Conservation (phyloP, 2,113 vertebrate species). For the Ibidorhyncha struthersii region DNA sequence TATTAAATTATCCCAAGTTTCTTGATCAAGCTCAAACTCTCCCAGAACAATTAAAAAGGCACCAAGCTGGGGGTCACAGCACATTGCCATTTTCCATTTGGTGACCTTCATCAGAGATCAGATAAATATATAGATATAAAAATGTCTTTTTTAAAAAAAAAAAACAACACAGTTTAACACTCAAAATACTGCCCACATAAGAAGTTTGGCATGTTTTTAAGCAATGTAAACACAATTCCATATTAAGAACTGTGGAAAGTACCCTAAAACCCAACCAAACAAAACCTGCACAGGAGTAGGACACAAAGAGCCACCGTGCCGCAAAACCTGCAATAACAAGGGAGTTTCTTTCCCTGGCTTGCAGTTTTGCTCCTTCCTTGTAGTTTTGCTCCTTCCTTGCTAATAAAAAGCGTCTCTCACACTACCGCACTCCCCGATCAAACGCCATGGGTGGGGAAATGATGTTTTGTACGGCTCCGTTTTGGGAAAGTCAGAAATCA, state of each 20-base stretch:
- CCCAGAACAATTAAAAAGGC: not conserved
- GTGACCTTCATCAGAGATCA: not conserved
- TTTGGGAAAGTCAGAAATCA: not conserved
- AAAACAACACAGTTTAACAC: not conserved
- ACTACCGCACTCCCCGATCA: not conserved
- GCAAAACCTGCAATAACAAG: not conserved
- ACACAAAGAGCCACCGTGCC: not conserved
- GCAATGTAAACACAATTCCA: not conserved
- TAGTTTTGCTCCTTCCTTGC: not conserved
- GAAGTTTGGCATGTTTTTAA: not conserved
- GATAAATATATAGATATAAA: not conserved
- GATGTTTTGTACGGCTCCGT: not conserved
- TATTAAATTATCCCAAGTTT: slow-evolving; percentile 37
- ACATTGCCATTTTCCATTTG: not conserved
- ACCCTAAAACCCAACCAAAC: not conserved
- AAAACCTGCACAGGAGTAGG: not conserved
- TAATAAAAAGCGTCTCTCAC: not conserved
- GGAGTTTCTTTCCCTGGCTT: not conserved
- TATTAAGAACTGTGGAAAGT: not conserved
- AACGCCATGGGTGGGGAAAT: not conserved
- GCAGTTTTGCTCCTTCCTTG: not conserved
- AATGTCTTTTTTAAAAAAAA: not conserved
- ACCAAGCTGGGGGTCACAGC: not conserved
- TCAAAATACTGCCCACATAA: not conserved
- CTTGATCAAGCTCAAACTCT: slow-evolving; percentile 17